A percentile compares a stretch with the other conserved stretches of the same genome.
Evolutionary conservation across 2,113 vertebrate genomes (phyloP).

Genomic region (Cyprinodon brontotheroides): DNA sequence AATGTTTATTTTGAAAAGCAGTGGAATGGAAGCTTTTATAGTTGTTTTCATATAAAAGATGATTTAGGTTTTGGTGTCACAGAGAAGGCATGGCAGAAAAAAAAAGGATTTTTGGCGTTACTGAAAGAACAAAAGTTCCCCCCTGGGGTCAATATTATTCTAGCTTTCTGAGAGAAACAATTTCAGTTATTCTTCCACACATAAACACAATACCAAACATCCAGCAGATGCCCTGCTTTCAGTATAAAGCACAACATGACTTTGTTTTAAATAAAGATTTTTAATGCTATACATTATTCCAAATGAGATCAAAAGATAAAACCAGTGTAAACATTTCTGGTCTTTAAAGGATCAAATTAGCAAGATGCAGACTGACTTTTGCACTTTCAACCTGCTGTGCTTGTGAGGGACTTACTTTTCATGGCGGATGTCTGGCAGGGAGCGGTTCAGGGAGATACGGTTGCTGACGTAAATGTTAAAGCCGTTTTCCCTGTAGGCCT

Average conservation of each 20-base stretch:
- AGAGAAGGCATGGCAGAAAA: constrained; percentile 1
- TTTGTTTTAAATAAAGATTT: neutral
- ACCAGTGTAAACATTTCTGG: too few species aligned
- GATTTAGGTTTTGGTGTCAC: constrained; percentile 29
- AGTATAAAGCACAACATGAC: neutral
- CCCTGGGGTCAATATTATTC: neutral
- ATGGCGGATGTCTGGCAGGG: constrained; percentile 94
- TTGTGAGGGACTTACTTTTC: constrained; percentile 84
- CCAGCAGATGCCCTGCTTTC: neutral
- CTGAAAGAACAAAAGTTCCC: constrained; percentile 3
- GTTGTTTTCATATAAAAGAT: constrained; percentile 17
- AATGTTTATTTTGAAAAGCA: neutral
- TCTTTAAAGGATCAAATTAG: neutral
- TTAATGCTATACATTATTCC: neutral
- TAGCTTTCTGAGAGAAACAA: neutral
- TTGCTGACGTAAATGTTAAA: constrained; percentile 99
- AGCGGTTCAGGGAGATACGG: constrained; percentile 94
- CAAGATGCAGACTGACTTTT: neutral
- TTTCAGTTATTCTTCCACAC: neutral
- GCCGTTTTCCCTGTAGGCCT: constrained; percentile 96
- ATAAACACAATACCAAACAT: constrained; percentile 5
- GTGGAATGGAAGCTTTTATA: neutral
- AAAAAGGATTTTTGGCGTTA: constrained; percentile 19
- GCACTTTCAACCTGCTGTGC: neutral
- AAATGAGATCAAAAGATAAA: neutral